Base-by-base conservation (phyloP, 2,113 vertebrate genomes). In the Aix galericulata region DNA sequence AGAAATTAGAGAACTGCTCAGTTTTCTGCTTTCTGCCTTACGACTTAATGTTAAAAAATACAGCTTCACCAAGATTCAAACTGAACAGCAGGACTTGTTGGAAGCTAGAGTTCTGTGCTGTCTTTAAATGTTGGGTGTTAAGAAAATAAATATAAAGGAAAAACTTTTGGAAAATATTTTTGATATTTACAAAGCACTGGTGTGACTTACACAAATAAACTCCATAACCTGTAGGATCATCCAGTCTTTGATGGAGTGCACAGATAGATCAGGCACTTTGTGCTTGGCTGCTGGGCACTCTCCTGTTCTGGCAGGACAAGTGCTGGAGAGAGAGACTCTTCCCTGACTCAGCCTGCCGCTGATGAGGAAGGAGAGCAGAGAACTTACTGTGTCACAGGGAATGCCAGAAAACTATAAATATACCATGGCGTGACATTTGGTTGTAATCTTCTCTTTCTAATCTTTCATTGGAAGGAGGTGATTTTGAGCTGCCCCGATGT, bases 371-470 rank as follows among this genome's bases (percentile, higher is more conserved):
- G n/a, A 82, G 55, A 83, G 40, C 63, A 71, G 34, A 66, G 82
- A 42, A 60, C 32, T 77, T 64, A 58, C 62, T 34, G 50, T 82
- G 40, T 64, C 1, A 2, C 20, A 58, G 32, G 66, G 64, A 82
- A 50, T 85, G 83, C 77, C 88, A 80, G 69, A 46, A 53, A 76
- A 53, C 94, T 96, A 95, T 95, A 96, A 96, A 96, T 96, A 95
- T 4, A 74, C 77, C 31, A 1, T 34, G 69, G 77, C 0, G 0
- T 96, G 92, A 79, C 92, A 69, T 88, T 79, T 66, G 74, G 26
- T 78, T 88, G 58, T 92, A 87, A 94, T 93, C 90, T 79, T 15
- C 56, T 90, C 68, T 81, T 88, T 62, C 46, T 34, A n/a, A 17
- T 53, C 76, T 72, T 78, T 94, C 93, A 59, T 63, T 44, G 46